Percentiles rank a stretch among this genome's conserved stretches.
Evolutionary conservation across 2,888 invertebrate genomes (phyloP).

Genomic region (Alentia gelatinosa): DNA sequence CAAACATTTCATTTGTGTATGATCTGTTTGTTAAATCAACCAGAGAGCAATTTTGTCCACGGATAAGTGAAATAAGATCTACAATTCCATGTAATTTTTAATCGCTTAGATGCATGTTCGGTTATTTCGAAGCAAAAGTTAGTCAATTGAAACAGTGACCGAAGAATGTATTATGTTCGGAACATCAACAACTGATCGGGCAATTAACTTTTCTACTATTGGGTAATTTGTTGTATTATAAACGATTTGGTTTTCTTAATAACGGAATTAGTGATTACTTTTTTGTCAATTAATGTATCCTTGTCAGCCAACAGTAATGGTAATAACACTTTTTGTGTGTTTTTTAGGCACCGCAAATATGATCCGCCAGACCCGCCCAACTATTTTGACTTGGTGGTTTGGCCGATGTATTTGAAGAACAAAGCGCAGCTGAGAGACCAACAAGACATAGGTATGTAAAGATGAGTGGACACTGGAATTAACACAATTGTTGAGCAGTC

Average conservation of each 20-base stretch:
- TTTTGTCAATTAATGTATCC: background rate
- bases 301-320: background rate
- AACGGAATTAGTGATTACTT: background rate
- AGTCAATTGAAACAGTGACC: too few relatives aligned
- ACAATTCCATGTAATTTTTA: too few relatives aligned
- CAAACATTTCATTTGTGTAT: too few relatives aligned
- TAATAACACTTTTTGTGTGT: too few relatives aligned
- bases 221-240: background rate
- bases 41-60: too few relatives aligned
- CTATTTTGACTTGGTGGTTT: slow-evolving; percentile 93
- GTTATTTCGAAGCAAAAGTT: too few relatives aligned
- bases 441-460: slow-evolving; percentile 70
- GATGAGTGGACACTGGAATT: background rate
- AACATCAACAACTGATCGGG: too few relatives aligned
- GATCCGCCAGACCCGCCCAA: slow-evolving; percentile 92
- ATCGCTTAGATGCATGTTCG: too few relatives aligned
- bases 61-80: too few relatives aligned
- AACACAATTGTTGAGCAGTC: background rate
- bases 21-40: too few relatives aligned
- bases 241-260: background rate
- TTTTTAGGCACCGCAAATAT: slow-evolving; percentile 84
- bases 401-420: slow-evolving; percentile 88
- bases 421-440: slow-evolving; percentile 69
- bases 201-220: background rate
- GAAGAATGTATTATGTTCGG: too few relatives aligned